Conservation (phyloP, 2,113 vertebrate genomes). For the Phycodurus eques region DNA sequence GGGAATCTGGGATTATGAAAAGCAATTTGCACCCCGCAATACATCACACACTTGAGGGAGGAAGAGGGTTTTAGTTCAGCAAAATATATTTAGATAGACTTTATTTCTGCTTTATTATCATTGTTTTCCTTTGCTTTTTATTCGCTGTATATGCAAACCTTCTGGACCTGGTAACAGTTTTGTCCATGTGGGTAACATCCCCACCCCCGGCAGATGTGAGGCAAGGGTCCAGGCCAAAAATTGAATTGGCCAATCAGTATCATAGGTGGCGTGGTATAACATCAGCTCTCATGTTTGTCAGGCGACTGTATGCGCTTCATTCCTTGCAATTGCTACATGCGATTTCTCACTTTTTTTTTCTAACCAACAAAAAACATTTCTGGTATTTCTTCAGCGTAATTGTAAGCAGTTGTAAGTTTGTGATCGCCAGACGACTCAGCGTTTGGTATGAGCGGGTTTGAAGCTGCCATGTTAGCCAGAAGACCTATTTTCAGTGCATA, state of each 20-base stretch:
- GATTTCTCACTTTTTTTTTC: too few species aligned
- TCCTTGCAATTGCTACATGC: too few species aligned
- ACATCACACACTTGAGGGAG: conserved; percentile 9
- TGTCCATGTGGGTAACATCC: neutral
- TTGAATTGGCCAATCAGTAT: neutral
- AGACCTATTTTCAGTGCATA: too few species aligned
- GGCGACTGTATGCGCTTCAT: too few species aligned
- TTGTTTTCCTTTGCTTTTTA: conserved; percentile 3
- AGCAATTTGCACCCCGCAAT: conserved; percentile 35
- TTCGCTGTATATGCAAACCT: neutral
- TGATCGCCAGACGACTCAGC: too few species aligned
- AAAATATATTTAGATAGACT: conserved; percentile 44
- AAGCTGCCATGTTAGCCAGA: too few species aligned
- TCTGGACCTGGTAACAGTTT: neutral
- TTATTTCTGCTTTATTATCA: conserved; percentile 3
- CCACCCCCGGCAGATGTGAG: neutral
- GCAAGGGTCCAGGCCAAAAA: neutral
- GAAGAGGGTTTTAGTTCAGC: conserved; percentile 35
- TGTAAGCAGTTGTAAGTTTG: too few species aligned
- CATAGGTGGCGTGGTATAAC: neutral
- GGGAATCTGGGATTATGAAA: conserved; percentile 55
- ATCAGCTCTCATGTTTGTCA: too few species aligned
- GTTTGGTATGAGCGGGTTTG: too few species aligned
- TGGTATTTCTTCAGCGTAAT: too few species aligned
- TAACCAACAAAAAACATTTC: too few species aligned